Evolutionary conservation across 2,797 vertebrate species (phyloP).

Genomic region (Leptatherina wallacei): DNA sequence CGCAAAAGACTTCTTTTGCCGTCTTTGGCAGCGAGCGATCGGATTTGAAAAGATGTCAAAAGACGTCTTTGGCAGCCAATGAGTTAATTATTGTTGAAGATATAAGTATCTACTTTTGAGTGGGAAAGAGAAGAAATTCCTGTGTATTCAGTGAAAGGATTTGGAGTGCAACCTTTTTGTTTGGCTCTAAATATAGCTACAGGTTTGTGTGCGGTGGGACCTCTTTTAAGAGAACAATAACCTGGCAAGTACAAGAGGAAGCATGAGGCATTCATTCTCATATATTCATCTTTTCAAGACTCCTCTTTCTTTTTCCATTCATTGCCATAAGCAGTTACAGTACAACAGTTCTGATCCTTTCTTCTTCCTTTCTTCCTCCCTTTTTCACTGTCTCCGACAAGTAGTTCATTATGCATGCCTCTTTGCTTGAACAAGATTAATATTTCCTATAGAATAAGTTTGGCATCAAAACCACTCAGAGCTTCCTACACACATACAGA

Average conservation of each 20-base stretch:
- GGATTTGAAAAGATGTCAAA: too few species aligned
- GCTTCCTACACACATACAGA: conserved; percentile 35
- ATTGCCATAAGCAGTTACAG: conserved; percentile 46
- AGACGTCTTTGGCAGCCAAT: too few species aligned
- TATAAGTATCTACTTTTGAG: conserved; percentile 49
- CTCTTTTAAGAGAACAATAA: conserved; percentile 69
- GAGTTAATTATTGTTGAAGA: conserved; percentile 58
- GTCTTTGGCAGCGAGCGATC: too few species aligned
- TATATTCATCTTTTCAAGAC: conserved; percentile 39
- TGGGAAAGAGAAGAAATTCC: conserved; percentile 24
- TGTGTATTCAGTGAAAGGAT: conserved; percentile 36
- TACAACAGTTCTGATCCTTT: conserved; percentile 42
- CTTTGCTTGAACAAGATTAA: conserved; percentile 67
- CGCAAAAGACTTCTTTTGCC: too few species aligned
- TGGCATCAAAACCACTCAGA: conserved; percentile 62
- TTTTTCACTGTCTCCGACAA: conserved; percentile 37
- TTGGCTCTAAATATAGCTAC: conserved; percentile 68
- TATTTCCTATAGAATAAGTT: conserved; percentile 65
- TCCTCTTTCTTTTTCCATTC: conserved; percentile 15
- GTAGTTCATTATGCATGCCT: conserved; percentile 61
- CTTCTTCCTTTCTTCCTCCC: conserved; percentile 24
- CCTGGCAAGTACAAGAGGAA: conserved; percentile 46
- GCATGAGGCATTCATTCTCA: conserved; percentile 49
- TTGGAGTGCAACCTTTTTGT: conserved; percentile 46
- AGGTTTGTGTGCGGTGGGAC: conserved; percentile 64